These are phyloP conservation scores for Lasaia peninsularis DNA, from an alignment of 1,140 invertebrate species.

Conservation along the genomic window DNA sequence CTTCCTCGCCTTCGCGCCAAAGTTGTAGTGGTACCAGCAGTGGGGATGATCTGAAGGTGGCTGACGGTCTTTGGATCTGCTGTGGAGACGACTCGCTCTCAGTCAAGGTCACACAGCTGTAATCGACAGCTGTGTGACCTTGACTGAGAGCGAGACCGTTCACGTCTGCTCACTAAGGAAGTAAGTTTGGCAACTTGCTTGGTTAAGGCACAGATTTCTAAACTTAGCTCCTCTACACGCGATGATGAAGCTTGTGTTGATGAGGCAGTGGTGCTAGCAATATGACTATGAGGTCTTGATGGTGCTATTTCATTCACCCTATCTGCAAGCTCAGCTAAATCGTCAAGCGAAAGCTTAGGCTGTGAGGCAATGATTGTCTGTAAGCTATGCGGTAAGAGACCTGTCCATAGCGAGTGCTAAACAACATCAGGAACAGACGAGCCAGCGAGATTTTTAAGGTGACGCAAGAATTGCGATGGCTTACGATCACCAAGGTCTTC, in stretches of 20 bases:
- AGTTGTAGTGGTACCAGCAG: constrained; percentile 35
- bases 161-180: not conserved
- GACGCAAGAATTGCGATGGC: constrained; percentile 27
- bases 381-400: constrained; percentile 18
- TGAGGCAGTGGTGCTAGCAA: not conserved
- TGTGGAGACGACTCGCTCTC: not conserved
- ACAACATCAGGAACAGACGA: constrained; percentile 27
- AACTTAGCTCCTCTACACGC: not conserved
- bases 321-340: constrained; percentile 21
- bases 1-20: constrained; percentile 23
- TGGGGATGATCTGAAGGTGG: constrained; percentile 23
- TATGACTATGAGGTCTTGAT: not conserved
- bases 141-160: not conserved
- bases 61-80: constrained; percentile 3
- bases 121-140: not conserved
- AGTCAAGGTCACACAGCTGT: not conserved
- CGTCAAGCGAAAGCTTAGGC: constrained; percentile 8
- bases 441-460: constrained; percentile 25
- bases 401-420: constrained; percentile 21
- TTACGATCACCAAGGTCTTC: constrained; percentile 48
- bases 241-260: not conserved
- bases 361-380: constrained; percentile 24
- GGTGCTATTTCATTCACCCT: constrained; percentile 18
- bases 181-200: constrained; percentile 4
- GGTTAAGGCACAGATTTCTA: not conserved